Evolutionary conservation across 2,888 invertebrate genomes (phyloP), one percentile per base, ranked within the genome.

Genomic region (Liopterus haemorrhoidalis): DNA sequence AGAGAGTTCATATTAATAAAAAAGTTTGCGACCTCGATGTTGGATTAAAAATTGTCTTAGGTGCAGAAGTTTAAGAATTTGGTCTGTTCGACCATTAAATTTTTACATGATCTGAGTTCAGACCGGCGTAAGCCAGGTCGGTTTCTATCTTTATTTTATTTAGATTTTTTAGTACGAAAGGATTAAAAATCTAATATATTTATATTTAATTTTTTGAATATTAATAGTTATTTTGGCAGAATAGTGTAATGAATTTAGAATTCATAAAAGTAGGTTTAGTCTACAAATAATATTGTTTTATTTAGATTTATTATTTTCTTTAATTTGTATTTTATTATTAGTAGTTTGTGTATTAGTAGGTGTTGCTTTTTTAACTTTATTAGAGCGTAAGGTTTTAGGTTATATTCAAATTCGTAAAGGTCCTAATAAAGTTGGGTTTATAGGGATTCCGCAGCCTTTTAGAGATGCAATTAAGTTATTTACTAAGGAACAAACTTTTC

Each of bases 81-180:
- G 74, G 79, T 80, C 81, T 84, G 82, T 84, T 84, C 82, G 81
- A 82, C 81, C 75, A 76, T 82, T 82, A 76, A 81, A 79, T 75
- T 76, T 76, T 82, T 83, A 84, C 83, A 82, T 84, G 83, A 85
- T 84, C 81, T 85, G 84, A 85, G 84, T 85, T 85, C 79, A 85
- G 75, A 84, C 81, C 83, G 84, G 81, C 71, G 80, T 81, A 61
- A 85, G 79, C 82, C 83, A 84, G 83, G 82, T 85, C 78, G 81
- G 83, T 80, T 85, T 85, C 79, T 85, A 84, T 85, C 81, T 81
- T 78, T 76, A 75, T 68, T 65, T 51, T 64, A 54, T 49, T 60
- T 57, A 61, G 64, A 73, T 74, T 72, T 75, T 75, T 77, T 81
- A 82, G 82, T 85, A 85, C 82, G 82, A 84, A 83, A 85, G 82